Evolutionary conservation across 2,113 vertebrate species (phyloP).

Genomic region (Hippopotamus amphibius): DNA sequence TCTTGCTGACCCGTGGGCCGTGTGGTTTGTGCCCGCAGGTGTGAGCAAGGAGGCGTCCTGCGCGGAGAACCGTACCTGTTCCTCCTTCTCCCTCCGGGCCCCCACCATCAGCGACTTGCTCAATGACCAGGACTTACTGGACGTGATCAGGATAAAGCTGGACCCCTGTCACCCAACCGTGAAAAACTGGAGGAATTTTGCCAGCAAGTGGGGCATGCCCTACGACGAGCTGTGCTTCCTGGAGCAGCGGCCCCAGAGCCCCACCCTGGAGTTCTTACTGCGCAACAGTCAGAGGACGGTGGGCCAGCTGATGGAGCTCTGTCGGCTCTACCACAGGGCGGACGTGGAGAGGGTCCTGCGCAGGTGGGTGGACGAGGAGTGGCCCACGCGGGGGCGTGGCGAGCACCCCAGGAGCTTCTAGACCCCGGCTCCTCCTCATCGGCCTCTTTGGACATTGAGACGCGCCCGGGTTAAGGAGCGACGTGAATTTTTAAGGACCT

Average conservation of each 20-base stretch:
- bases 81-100: slow-evolving; percentile 86
- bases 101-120: slow-evolving; percentile 98
- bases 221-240: slow-evolving; percentile 97
- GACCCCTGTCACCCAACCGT: slow-evolving; percentile 97
- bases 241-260: slow-evolving; percentile 96
- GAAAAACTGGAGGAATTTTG: slow-evolving; percentile 99
- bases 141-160: slow-evolving; percentile 95
- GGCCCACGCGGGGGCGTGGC: slow-evolving; percentile 92
- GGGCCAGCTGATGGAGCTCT: slow-evolving; percentile 95
- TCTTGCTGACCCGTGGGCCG: background rate
- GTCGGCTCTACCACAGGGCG: slow-evolving; percentile 95
- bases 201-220: slow-evolving; percentile 99
- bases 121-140: slow-evolving; percentile 97
- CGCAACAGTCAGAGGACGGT: slow-evolving; percentile 97
- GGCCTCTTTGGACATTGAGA: background rate
- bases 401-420: slow-evolving; percentile 87
- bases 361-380: slow-evolving; percentile 96
- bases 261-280: slow-evolving; percentile 96
- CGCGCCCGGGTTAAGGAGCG: background rate
- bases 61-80: slow-evolving; percentile 83
- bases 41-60: slow-evolving; percentile 75
- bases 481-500: background rate
- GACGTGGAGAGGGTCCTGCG: slow-evolving; percentile 95
- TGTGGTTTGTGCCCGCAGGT: slow-evolving; percentile 79
- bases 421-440: background rate